Evolutionary conservation across 1,140 invertebrate species (phyloP).

Genomic region (Zeugodacus cucurbitae): DNA sequence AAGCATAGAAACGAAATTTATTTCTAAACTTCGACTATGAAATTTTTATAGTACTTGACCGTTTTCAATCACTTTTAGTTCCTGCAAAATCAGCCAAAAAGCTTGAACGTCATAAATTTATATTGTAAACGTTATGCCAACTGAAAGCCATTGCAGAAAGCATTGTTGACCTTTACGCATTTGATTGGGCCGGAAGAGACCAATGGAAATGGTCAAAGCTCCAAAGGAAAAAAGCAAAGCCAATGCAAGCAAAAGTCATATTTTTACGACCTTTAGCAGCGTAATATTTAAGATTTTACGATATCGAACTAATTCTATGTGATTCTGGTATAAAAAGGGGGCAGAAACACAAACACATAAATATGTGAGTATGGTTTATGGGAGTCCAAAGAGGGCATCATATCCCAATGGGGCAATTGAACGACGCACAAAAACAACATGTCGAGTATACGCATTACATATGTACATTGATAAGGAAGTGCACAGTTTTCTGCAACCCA

Average conservation of each 20-base stretch:
- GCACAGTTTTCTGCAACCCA: conserved; percentile 39
- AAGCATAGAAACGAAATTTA: neutral
- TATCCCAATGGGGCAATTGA: neutral
- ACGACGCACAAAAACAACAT: neutral
- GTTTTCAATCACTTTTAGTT: neutral
- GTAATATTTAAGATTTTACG: conserved; percentile 40
- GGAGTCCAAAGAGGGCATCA: no score
- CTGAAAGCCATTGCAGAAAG: neutral
- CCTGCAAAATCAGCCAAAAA: conserved; percentile 22
- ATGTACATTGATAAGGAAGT: conserved; percentile 20
- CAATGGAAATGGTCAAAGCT: neutral
- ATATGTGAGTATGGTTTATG: neutral
- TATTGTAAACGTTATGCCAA: neutral
- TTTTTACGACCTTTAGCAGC: neutral
- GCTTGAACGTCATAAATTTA: neutral
- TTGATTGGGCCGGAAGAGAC: neutral
- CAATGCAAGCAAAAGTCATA: neutral
- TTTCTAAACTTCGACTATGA: neutral
- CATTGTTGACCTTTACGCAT: conserved; percentile 16
- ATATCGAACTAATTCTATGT: conserved; percentile 43
- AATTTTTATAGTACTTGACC: neutral
- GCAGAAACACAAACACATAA: neutral
- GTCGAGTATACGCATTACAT: neutral
- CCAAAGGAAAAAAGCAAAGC: neutral
- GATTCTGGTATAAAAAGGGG: neutral